A percentile compares a stretch with the other conserved stretches of the same genome.
Evolutionary conservation across 2,113 vertebrate species (phyloP).

Genomic region (Eleginops maclovinus): DNA sequence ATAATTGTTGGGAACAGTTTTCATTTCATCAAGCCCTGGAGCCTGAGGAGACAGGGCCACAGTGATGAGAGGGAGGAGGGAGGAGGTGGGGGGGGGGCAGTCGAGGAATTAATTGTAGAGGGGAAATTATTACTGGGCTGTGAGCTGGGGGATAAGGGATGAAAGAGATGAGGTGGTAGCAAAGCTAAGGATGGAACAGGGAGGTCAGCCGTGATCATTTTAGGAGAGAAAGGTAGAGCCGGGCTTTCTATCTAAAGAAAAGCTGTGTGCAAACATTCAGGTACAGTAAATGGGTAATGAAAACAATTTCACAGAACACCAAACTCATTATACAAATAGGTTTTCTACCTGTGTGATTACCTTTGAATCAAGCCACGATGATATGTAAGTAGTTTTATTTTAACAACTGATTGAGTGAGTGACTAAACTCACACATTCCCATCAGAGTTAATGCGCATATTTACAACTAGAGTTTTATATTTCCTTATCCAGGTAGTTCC

Average conservation of each 20-base stretch:
- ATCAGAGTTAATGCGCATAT: too few species aligned
- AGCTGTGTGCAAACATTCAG: constrained; percentile 2
- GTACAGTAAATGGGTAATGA: background rate
- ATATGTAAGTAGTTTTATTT: background rate
- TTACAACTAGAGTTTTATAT: too few species aligned
- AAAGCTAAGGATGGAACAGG: constrained; percentile 27
- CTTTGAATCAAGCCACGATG: background rate
- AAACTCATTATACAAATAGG: background rate
- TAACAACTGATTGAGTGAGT: background rate
- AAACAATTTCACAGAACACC: constrained; percentile 1
- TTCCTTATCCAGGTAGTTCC: background rate
- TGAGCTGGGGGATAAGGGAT: constrained; percentile 53
- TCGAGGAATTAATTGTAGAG: constrained; percentile 69
- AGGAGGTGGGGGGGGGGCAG: constrained; percentile 1
- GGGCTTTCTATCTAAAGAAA: background rate
- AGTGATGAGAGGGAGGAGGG: constrained; percentile 38
- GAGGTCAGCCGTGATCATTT: constrained; percentile 48
- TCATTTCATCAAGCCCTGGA: constrained; percentile 64
- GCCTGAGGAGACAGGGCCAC: constrained; percentile 52
- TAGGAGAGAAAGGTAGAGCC: constrained; percentile 16
- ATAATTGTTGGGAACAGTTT: constrained; percentile 68
- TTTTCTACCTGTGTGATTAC: background rate
- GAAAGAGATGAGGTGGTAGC: constrained; percentile 56
- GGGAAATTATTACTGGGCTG: constrained; percentile 63
- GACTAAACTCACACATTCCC: background rate